Conservation (phyloP, 2,113 vertebrate species). For the Vireo altiloquus region DNA sequence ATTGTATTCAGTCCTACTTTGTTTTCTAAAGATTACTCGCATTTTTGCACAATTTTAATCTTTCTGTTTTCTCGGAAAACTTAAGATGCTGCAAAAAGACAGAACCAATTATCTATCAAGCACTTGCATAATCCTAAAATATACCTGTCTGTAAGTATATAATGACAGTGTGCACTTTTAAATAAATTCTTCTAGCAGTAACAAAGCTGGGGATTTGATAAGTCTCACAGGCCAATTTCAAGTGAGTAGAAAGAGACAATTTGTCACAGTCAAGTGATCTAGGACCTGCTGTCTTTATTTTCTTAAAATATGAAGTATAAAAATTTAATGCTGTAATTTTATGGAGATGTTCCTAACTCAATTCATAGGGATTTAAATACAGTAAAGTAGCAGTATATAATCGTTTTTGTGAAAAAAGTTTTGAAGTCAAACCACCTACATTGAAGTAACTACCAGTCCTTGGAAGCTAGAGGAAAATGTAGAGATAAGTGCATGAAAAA, state of each 20-base stretch:
- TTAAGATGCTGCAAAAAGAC: neutral
- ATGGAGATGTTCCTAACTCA: constrained; percentile 29
- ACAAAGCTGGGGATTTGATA: constrained; percentile 42
- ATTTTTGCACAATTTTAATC: neutral
- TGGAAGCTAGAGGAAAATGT: neutral
- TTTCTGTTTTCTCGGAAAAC: neutral
- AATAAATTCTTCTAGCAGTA: constrained; percentile 39
- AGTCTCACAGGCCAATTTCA: constrained; percentile 46
- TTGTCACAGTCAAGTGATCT: constrained; percentile 55
- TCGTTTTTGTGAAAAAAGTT: neutral
- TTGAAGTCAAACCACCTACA: neutral
- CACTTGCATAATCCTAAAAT: constrained; percentile 52
- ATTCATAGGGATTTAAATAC: constrained; percentile 18
- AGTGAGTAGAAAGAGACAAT: constrained; percentile 37
- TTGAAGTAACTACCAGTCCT: neutral
- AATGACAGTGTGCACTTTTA: constrained; percentile 31
- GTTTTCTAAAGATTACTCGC: neutral
- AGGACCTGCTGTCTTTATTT: constrained; percentile 37
- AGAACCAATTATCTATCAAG: constrained; percentile 11
- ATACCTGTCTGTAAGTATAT: constrained; percentile 44
- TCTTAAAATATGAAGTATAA: constrained; percentile 11
- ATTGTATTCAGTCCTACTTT: neutral
- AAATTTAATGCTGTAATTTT: constrained; percentile 46
- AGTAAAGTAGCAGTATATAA: neutral
- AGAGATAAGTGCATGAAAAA: neutral